Evolutionary conservation across 2,113 vertebrate species (phyloP), one percentile per base, ranked within the genome.

Genomic region (Oxyruncus cristatus): DNA sequence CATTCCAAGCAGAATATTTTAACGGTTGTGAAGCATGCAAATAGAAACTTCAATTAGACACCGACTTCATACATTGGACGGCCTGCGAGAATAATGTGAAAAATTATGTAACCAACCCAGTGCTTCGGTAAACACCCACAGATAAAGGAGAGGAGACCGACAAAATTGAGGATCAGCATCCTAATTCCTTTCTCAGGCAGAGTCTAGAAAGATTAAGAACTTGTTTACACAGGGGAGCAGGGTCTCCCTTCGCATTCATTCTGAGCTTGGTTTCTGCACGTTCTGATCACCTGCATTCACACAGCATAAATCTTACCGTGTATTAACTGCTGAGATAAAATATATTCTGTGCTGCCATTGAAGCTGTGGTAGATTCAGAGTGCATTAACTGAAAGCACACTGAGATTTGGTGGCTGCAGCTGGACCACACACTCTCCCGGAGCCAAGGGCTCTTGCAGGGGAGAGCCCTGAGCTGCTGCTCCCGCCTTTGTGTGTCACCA

Each of bases 1-100:
- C 88, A 94, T 84, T 70, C 92, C 33, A 89, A 68, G 71, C 35
- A 89, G 91, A 95, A 26, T 73, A 95, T 91, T 93, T 94, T 91
- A 94, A 90, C 81, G 37, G 42, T 72, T 91, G 62, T 92, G 68
- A 97, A 67, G 58, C 81, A 91, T 79, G 52, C 87, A 97, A 96
- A 88, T 77, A 90, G 58, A 95, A 96, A 89, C 92, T 95, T 84
- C 56, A 84, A 91, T 94, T 97, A 93, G 94, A 95, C 87, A 59
- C 35, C 3, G 14, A 89, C 66, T 86, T 85, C 76, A 61, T 78
- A 46, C 65, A 39, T 59, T 56, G 67, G 91, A 55, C 72, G 92
- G 41, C 73, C 94, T 88, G 32, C 56, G 79, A 85, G 72, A 90
- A 66, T 93, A 68, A 87, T 14, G 86, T 90, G 86, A 96, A 72